phyloP scores from a whole-genome alignment of 2,797 vertebrate genomes.

The Arnoldichthys spilopterus region DNA sequence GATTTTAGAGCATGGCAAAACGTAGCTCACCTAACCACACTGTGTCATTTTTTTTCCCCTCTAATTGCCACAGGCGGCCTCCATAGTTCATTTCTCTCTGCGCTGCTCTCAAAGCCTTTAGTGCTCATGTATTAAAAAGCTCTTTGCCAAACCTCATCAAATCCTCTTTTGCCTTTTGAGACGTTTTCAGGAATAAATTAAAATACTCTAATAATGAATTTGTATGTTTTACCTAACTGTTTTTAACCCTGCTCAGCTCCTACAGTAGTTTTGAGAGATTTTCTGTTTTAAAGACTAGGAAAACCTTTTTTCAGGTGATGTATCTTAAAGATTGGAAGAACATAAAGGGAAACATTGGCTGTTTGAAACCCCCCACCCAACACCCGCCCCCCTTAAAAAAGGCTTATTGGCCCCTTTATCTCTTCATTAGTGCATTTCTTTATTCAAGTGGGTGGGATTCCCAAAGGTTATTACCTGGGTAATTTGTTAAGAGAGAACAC shows the following conservation, averaged over 20 bases:
- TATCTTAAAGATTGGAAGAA: no score
- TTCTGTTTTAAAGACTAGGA: no score
- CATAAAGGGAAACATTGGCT: no score
- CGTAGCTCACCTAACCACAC: constrained; percentile 46
- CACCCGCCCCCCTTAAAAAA: no score
- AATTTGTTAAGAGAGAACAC: no score
- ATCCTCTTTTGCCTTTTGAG: constrained; percentile 26
- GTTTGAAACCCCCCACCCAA: no score
- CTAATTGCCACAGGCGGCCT: constrained; percentile 46
- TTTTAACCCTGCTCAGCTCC: neutral
- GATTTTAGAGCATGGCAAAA: constrained; percentile 40
- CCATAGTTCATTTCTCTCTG: constrained; percentile 38
- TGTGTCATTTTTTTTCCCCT: constrained; percentile 21
- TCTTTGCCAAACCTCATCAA: constrained; percentile 2
- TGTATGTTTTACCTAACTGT: neutral
- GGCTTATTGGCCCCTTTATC: no score
- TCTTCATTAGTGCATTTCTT: no score
- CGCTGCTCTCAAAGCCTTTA: constrained; percentile 12
- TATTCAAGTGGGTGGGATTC: no score
- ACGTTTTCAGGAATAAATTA: neutral
- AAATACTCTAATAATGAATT: constrained; percentile 8
- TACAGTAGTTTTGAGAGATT: no score
- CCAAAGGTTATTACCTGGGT: no score
- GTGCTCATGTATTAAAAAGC: constrained; percentile 34
- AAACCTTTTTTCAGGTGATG: no score